Evolutionary conservation across 2,888 invertebrate genomes (phyloP).

Genomic region (Xanthorhoe designata): DNA sequence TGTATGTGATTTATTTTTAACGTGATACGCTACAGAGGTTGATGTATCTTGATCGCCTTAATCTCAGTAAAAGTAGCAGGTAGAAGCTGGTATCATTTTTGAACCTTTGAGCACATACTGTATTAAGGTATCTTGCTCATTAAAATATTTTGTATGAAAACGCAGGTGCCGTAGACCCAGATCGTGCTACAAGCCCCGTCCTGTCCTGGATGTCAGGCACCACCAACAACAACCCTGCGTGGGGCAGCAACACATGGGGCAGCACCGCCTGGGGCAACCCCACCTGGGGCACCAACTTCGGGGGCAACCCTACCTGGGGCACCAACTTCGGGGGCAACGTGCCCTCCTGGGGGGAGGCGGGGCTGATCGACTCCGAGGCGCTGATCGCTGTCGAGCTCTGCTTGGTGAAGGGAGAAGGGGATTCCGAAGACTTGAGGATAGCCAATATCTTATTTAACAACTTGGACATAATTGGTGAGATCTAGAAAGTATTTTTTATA

Average conservation of each 20-base stretch:
- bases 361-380: constrained; percentile 92
- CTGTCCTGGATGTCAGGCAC: constrained; percentile 55
- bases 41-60: too few species aligned
- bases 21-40: too few species aligned
- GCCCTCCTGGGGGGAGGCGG: constrained; percentile 88
- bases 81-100: too few species aligned
- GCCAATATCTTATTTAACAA: constrained; percentile 97
- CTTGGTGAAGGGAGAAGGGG: constrained; percentile 76
- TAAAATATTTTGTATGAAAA: neutral
- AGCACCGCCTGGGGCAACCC: constrained; percentile 87
- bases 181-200: constrained; percentile 55
- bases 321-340: constrained; percentile 72
- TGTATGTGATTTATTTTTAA: too few species aligned
- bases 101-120: neutral
- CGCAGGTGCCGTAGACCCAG: constrained; percentile 48
- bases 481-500: too few species aligned
- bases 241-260: constrained; percentile 89
- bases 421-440: constrained; percentile 87
- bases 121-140: neutral
- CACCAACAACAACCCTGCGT: constrained; percentile 41
- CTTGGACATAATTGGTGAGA: constrained; percentile 95
- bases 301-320: constrained; percentile 89
- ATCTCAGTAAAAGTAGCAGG: too few species aligned
- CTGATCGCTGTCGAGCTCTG: constrained; percentile 87
- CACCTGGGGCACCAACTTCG: constrained; percentile 87